Evolutionary conservation across 2,888 invertebrate species (phyloP), one percentile per base, ranked within the genome.

Genomic region (Pollenia griseotomentosa): DNA sequence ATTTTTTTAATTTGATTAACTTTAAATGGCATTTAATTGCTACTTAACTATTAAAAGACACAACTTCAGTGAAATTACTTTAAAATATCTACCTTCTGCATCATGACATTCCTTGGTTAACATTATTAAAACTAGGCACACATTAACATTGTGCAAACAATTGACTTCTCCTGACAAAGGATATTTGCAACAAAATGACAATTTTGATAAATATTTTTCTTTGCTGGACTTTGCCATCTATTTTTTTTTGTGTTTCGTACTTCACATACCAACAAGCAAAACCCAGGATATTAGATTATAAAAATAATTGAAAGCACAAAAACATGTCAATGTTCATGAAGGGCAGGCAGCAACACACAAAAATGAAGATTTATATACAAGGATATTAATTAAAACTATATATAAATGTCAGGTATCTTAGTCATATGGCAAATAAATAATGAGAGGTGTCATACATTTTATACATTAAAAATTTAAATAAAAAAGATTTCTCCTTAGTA

Each of bases 381-480:
- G 44, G 33, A 63, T 63, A 80, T 80, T 63, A 66, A 57, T 78
- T 78, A 23, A 0, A 77, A 19, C 10, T 51, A 75, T 48, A 63
- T 61, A 46, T n/a, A 33, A 44, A 63, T 53, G 57, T 19, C 78
- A 78, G 66, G 2, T 46, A 23, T 55, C n/a, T 53, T 7, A 19
- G 14, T 10, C 55, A 23, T 23, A 73, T 12, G 16, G 14, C 19
- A 61, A 33, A 61, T 40, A 48, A 61, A 48, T 51, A 74, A 65
- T 79, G 59, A 71, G 46, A 78, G 3, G 40, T 65, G 11, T 79
- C 68, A 68, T 78, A 73, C 66, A 53, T 73, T 70, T 77, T 77
- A 70, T 42, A 19, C 16, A 61, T 44, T 51, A 53, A 7, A 61
- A 48, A 57, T 44, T 46, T 46, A 66, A 16, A 33, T n/a, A 33